phyloP scores from a whole-genome alignment of 2,113 vertebrate genomes.

The Varanus salvator region DNA sequence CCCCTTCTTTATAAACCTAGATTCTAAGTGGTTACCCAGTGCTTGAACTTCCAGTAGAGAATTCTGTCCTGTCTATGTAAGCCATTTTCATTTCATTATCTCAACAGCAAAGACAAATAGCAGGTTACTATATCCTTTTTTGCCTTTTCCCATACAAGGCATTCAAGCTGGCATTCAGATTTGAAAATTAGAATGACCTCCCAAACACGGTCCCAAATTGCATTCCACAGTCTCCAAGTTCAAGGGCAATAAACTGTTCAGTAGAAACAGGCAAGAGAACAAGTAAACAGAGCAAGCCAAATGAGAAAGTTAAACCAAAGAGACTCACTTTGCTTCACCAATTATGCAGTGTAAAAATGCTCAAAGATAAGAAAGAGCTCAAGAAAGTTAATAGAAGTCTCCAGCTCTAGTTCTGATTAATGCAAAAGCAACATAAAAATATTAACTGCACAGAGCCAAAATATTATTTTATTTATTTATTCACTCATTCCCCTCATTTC shows the following conservation, averaged over 20 bases:
- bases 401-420: neutral
- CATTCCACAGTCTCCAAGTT: neutral
- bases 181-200: neutral
- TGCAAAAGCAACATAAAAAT: neutral
- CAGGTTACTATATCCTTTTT: neutral
- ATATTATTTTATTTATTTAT: neutral
- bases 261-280: no score
- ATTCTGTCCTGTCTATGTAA: neutral
- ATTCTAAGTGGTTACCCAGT: neutral
- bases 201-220: neutral
- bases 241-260: neutral
- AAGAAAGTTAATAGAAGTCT: neutral
- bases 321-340: neutral
- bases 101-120: neutral
- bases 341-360: neutral
- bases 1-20: neutral
- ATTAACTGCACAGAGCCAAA: neutral
- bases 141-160: neutral
- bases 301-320: neutral
- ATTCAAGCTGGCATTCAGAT: neutral
- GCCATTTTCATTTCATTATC: neutral
- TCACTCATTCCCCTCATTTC: no score
- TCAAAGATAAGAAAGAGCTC: neutral
- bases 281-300: neutral
- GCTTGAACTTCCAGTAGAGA: neutral